phyloP scores from a whole-genome alignment of 2,888 invertebrate species.

The Drosophila meridiana region DNA sequence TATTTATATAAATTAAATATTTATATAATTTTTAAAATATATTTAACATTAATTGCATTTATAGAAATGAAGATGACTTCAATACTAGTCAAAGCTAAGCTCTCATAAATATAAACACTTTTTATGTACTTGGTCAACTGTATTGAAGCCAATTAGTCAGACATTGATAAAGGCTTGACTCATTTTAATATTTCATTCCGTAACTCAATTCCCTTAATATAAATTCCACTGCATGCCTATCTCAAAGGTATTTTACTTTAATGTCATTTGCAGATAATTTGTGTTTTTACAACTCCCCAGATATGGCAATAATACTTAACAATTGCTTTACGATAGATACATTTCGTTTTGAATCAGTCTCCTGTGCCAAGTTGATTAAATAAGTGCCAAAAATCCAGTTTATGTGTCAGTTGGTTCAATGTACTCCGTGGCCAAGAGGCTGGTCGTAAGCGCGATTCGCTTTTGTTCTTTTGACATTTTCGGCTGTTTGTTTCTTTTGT shows the following conservation, averaged over 20 bases:
- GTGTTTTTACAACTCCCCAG: conserved; percentile 19
- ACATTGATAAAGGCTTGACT: not conserved
- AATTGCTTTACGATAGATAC: conserved; percentile 51
- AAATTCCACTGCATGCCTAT: not conserved
- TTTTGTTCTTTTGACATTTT: conserved; percentile 27
- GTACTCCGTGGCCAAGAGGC: conserved; percentile 12
- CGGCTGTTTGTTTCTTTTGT: not conserved
- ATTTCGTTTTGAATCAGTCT: conserved; percentile 31
- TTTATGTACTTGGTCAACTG: not conserved
- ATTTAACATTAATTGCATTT: too few relatives aligned
- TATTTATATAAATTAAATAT: too few relatives aligned
- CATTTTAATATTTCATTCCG: not conserved
- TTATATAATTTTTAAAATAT: too few relatives aligned
- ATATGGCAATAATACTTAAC: conserved; percentile 39
- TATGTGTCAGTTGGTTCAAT: conserved; percentile 26
- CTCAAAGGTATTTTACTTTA: not conserved
- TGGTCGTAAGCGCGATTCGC: conserved; percentile 5
- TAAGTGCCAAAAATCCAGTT: conserved; percentile 25
- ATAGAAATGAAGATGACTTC: too few relatives aligned
- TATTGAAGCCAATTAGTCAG: not conserved
- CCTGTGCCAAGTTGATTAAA: conserved; percentile 34
- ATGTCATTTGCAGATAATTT: conserved; percentile 3
- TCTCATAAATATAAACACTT: too few relatives aligned
- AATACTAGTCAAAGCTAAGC: too few relatives aligned
- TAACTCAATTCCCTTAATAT: not conserved